phyloP scores from a whole-genome alignment of 2,113 vertebrate genomes.

The Capreolus pygargus region DNA sequence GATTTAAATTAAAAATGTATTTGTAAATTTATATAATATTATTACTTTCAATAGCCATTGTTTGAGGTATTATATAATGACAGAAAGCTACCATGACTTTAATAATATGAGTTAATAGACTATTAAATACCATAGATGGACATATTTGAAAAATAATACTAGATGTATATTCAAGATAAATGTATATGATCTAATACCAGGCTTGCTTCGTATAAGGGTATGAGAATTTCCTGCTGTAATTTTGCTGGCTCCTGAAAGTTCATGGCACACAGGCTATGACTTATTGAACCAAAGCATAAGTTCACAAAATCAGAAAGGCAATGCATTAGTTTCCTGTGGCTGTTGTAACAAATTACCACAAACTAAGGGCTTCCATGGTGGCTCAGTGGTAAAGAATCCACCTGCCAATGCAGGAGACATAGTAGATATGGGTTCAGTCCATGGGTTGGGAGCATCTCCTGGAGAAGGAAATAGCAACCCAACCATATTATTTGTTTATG shows the following conservation, averaged over 20 bases:
- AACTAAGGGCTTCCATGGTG: neutral
- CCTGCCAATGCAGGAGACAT: neutral
- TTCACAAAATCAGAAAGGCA: neutral
- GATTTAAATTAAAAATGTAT: neutral
- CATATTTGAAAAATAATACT: conserved; percentile 1
- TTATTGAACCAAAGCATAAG: neutral
- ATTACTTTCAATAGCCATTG: neutral
- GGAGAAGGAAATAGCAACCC: neutral
- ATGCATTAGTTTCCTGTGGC: neutral
- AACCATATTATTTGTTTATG: neutral
- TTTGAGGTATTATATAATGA: neutral
- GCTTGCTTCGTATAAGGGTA: neutral
- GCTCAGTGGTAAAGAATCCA: neutral
- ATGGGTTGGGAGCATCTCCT: neutral
- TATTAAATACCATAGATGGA: neutral
- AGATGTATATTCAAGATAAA: neutral
- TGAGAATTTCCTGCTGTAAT: neutral
- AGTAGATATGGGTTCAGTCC: neutral
- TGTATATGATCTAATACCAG: neutral
- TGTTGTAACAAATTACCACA: neutral
- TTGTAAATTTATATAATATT: neutral
- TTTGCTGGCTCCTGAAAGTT: neutral
- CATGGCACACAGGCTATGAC: neutral
- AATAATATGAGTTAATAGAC: neutral
- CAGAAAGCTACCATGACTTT: neutral